Percentiles rank a stretch among this genome's conserved stretches.
Evolutionary conservation across 2,888 invertebrate genomes (phyloP).

Genomic region (Dilophus febrilis): DNA sequence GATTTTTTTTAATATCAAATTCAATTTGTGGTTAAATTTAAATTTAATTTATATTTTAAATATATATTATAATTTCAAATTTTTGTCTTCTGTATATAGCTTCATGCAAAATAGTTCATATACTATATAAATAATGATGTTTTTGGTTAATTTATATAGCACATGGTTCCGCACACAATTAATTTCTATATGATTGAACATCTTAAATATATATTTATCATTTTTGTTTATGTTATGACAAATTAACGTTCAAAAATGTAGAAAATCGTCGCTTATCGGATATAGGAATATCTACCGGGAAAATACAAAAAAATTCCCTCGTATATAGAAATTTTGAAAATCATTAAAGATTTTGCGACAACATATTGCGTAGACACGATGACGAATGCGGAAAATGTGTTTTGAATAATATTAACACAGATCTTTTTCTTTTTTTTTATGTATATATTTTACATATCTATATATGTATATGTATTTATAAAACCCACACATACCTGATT

Average conservation of each 20-base stretch:
- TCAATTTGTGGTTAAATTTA: background rate
- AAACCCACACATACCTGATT: slow-evolving; percentile 78
- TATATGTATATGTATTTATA: slow-evolving; percentile 10
- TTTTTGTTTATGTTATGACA: background rate
- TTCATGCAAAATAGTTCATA: slow-evolving; percentile 72
- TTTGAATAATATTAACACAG: background rate
- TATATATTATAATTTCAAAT: too few relatives aligned
- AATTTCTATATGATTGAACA: too few relatives aligned
- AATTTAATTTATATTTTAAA: background rate
- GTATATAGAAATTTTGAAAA: too few relatives aligned
- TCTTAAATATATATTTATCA: background rate
- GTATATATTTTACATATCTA: too few relatives aligned
- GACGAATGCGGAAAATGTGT: too few relatives aligned
- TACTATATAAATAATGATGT: too few relatives aligned
- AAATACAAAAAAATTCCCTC: too few relatives aligned
- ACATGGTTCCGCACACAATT: slow-evolving; percentile 53
- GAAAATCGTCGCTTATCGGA: too few relatives aligned
- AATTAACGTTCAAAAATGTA: background rate
- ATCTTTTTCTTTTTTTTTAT: slow-evolving; percentile 16
- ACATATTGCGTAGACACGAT: too few relatives aligned
- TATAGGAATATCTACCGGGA: too few relatives aligned
- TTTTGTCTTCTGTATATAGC: slow-evolving; percentile 24
- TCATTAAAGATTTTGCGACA: too few relatives aligned
- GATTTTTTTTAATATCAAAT: background rate
- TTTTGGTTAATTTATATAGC: slow-evolving; percentile 20